These are phyloP conservation scores for Podarcis siculus DNA, from an alignment of 2,797 vertebrate genomes.

Conservation along the genomic window DNA sequence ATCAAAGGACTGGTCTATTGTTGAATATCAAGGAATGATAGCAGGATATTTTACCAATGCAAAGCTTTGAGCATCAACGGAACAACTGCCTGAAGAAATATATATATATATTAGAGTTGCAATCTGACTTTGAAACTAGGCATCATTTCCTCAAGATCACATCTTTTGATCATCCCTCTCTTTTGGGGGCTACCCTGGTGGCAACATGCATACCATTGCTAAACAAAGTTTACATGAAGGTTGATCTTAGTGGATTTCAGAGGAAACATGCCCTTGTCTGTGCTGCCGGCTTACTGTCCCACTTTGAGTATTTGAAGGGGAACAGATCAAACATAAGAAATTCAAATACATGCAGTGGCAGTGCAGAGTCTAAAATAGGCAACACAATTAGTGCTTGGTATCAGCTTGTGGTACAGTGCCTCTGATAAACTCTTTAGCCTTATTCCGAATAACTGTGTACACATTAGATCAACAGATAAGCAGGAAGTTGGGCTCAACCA, in stretches of 20 bases:
- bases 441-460: too few relatives aligned
- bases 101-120: too few relatives aligned
- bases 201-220: neutral
- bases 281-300: neutral
- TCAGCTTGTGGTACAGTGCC: neutral
- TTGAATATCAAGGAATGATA: too few relatives aligned
- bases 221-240: neutral
- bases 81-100: too few relatives aligned
- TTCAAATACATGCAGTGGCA: neutral
- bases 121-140: neutral
- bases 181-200: too few relatives aligned
- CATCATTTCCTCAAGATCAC: neutral
- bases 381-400: conserved; percentile 21
- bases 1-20: too few relatives aligned
- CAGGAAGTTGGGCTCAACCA: too few relatives aligned
- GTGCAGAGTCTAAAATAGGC: neutral
- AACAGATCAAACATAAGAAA: neutral
- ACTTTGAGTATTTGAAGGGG: neutral
- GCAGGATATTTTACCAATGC: too few relatives aligned
- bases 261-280: neutral
- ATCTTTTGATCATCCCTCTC: neutral
- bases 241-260: neutral
- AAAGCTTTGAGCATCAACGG: too few relatives aligned
- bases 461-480: too few relatives aligned
- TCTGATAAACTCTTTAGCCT: conserved; percentile 17